Conservation (phyloP, 1,140 invertebrate species). For the Ruditapes philippinarum region DNA sequence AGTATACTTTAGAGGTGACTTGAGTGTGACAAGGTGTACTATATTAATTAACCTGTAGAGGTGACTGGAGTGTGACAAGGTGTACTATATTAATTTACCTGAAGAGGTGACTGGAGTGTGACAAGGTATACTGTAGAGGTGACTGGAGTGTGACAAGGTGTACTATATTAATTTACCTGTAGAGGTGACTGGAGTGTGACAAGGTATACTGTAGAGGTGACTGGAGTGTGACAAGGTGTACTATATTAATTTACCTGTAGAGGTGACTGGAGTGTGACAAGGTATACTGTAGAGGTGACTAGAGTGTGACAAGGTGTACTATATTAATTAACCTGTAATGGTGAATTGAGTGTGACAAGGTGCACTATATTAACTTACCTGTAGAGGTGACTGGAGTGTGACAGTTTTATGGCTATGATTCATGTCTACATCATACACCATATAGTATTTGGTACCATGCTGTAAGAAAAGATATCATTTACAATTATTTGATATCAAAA, state of each 20-base stretch:
- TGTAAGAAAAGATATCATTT: no score
- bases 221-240: slow-evolving; percentile 70
- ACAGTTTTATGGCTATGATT: slow-evolving; percentile 90
- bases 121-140: no score
- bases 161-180: background rate
- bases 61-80: slow-evolving; percentile 79
- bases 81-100: slow-evolving; percentile 89
- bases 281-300: slow-evolving; percentile 91
- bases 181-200: background rate
- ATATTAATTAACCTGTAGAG: background rate
- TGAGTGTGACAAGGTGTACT: background rate
- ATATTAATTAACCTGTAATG: background rate
- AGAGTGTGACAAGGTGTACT: background rate
- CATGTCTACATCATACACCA: slow-evolving; percentile 90
- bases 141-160: no score
- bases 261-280: background rate
- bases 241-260: background rate
- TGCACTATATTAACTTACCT: slow-evolving; percentile 89
- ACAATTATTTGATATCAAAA: no score
- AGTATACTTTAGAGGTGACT: background rate
- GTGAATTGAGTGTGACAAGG: slow-evolving; percentile 77
- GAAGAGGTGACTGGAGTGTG: slow-evolving; percentile 84
- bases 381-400: slow-evolving; percentile 91
- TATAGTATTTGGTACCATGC: slow-evolving; percentile 90
- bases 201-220: background rate